Conservation (phyloP, 2,888 invertebrate species). For the Campoplex capitator region DNA sequence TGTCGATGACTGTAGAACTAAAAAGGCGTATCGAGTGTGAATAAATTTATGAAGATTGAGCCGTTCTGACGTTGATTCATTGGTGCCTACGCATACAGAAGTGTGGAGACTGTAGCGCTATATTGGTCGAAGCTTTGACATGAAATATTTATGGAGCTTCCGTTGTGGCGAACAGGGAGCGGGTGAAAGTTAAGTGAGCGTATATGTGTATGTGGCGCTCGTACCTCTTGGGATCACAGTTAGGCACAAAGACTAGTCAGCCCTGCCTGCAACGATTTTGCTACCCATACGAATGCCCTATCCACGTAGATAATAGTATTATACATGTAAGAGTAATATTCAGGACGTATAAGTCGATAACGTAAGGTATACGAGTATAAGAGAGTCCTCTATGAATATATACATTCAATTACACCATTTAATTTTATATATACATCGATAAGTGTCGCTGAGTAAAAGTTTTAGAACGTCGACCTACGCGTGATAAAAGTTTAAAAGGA, state of each 20-base stretch:
- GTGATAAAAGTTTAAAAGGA: constrained; percentile 42
- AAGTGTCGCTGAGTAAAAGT: too few relatives aligned
- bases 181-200: constrained; percentile 30
- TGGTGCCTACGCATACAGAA: constrained; percentile 26
- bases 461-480: too few relatives aligned
- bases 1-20: not conserved
- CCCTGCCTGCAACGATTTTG: constrained; percentile 16
- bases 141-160: constrained; percentile 65
- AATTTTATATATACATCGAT: constrained; percentile 2
- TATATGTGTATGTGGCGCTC: not conserved
- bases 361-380: constrained; percentile 46
- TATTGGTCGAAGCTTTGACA: constrained; percentile 67
- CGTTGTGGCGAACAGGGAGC: constrained; percentile 41
- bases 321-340: constrained; percentile 24
- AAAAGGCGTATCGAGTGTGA: not conserved
- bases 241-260: constrained; percentile 8
- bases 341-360: constrained; percentile 34
- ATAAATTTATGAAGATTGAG: not conserved
- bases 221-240: constrained; percentile 12
- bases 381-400: constrained; percentile 60
- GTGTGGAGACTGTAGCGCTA: constrained; percentile 44
- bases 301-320: constrained; percentile 37
- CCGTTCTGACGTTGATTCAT: constrained; percentile 26
- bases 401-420: constrained; percentile 50
- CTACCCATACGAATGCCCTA: constrained; percentile 16